Evolutionary conservation across 2,888 invertebrate genomes (phyloP).

Genomic region (Eupithecia exiguata): DNA sequence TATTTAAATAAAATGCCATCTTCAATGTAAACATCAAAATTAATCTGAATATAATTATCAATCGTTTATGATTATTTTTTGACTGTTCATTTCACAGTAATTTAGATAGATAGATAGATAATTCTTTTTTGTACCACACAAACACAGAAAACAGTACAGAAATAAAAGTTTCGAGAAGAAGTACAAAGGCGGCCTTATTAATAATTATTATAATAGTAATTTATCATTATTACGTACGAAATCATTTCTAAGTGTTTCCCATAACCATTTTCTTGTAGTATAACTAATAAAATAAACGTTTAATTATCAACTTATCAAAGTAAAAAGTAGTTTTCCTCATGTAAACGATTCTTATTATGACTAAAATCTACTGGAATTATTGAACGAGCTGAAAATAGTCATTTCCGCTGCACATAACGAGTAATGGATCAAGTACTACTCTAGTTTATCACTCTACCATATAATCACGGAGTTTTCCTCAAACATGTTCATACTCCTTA

Average conservation of each 20-base stretch:
- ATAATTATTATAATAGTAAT: too few species aligned
- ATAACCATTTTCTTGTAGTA: background rate
- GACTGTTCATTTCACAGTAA: too few species aligned
- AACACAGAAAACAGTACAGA: too few species aligned
- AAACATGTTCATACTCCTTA: background rate
- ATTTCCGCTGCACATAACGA: slow-evolving; percentile 4
- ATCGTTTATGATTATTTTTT: too few species aligned
- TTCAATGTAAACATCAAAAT: too few species aligned
- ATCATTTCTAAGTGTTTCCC: background rate
- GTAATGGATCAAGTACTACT: background rate
- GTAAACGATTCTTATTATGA: background rate
- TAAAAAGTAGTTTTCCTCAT: background rate
- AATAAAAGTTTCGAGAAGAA: too few species aligned
- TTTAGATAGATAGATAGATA: too few species aligned
- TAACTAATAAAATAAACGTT: background rate
- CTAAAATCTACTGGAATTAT: background rate
- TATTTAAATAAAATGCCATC: background rate
- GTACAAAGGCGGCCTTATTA: too few species aligned
- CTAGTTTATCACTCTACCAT: background rate
- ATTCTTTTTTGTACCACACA: too few species aligned
- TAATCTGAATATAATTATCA: background rate
- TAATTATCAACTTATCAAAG: background rate
- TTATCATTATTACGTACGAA: background rate
- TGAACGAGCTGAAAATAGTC: background rate
- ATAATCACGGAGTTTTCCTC: background rate